A percentile compares a stretch with the other conserved stretches of the same genome.
These are phyloP conservation scores for Apogon talboti DNA, from an alignment of 2,797 vertebrate genomes.

Conservation along the genomic window DNA sequence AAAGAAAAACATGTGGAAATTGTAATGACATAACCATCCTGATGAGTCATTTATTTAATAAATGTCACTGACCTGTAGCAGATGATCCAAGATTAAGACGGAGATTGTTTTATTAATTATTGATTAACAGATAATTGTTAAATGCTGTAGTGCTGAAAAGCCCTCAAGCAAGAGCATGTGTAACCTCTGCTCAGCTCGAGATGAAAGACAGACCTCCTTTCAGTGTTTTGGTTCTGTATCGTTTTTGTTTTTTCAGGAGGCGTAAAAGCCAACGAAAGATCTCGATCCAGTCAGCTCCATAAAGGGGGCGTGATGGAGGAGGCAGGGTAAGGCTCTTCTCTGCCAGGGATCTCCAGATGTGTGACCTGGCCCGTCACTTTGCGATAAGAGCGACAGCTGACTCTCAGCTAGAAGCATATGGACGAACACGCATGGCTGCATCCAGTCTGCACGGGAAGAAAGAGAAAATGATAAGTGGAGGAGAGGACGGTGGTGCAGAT, in stretches of 20 bases:
- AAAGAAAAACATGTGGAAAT: constrained; percentile 27
- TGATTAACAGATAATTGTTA: constrained; percentile 56
- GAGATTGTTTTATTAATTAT: constrained; percentile 33
- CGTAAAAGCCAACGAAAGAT: constrained; percentile 63
- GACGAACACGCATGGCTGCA: constrained; percentile 20
- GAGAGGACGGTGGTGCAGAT: constrained; percentile 14
- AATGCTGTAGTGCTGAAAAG: constrained; percentile 41
- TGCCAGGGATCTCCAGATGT: constrained; percentile 79
- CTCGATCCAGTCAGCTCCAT: constrained; percentile 56
- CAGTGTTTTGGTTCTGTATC: constrained; percentile 66
- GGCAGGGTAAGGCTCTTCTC: constrained; percentile 52
- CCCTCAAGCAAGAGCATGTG: constrained; percentile 52
- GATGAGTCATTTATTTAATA: constrained; percentile 20
- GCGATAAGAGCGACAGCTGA: constrained; percentile 70
- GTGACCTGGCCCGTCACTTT: constrained; percentile 62
- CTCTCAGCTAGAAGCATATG: constrained; percentile 57
- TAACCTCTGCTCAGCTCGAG: constrained; percentile 59
- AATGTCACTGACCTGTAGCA: neutral
- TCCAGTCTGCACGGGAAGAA: constrained; percentile 10
- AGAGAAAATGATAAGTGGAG: neutral
- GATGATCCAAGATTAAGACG: constrained; percentile 32
- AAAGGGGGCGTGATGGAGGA: constrained; percentile 28
- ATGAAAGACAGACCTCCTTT: constrained; percentile 73
- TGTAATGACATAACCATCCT: constrained; percentile 21
- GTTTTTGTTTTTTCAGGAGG: constrained; percentile 77